Evolutionary conservation across 2,888 invertebrate genomes (phyloP).

Genomic region (Lysandra bellargus): DNA sequence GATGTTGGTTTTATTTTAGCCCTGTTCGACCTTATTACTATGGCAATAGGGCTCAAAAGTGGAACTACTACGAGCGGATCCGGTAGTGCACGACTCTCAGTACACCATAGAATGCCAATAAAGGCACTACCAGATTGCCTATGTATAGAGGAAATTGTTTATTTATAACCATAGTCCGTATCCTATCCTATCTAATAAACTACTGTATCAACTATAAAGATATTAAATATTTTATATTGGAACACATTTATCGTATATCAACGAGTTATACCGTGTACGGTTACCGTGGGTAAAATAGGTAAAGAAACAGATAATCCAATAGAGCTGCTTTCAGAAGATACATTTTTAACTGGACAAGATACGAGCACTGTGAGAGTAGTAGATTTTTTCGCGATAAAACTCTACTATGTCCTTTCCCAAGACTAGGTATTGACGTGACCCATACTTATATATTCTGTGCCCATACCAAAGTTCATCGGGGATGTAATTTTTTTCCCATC

Average conservation of each 20-base stretch:
- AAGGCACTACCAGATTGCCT: not conserved
- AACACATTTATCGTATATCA: too few relatives aligned
- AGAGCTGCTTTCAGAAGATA: too few relatives aligned
- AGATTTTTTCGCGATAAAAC: too few relatives aligned
- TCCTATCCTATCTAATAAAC: not conserved
- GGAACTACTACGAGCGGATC: not conserved
- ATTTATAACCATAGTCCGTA: not conserved
- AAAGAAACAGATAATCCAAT: too few relatives aligned
- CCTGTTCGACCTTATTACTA: not conserved
- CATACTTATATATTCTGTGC: too few relatives aligned
- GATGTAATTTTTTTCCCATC: too few relatives aligned
- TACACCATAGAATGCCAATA: not conserved
- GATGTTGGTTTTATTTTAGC: not conserved
- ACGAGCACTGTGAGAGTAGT: too few relatives aligned
- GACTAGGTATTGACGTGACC: too few relatives aligned
- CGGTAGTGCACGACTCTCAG: not conserved
- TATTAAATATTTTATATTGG: not conserved
- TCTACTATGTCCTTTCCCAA: too few relatives aligned
- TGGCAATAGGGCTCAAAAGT: not conserved
- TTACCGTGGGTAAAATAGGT: too few relatives aligned
- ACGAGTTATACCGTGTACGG: not conserved
- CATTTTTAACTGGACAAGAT: too few relatives aligned
- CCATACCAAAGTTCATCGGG: too few relatives aligned
- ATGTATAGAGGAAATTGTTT: not conserved
- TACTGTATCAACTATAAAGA: not conserved